phyloP scores from a whole-genome alignment of 2,113 vertebrate species.

The Pelmatolapia mariae region DNA sequence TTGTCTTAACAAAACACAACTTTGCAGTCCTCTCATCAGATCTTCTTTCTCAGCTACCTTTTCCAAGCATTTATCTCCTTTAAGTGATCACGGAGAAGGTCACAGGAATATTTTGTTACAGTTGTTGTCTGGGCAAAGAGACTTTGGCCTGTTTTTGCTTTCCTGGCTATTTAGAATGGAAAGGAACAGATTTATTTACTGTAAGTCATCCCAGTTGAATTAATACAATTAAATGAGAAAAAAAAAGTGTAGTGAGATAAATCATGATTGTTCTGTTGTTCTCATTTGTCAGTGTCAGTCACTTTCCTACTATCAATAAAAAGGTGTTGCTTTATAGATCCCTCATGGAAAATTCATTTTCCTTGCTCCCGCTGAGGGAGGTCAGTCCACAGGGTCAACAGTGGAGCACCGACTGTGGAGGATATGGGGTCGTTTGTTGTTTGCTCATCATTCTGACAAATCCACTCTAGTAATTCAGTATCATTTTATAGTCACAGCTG shows the following conservation, averaged over 20 bases:
- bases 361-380: background rate
- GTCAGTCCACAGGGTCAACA: background rate
- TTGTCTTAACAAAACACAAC: background rate
- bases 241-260: background rate
- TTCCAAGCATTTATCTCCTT: background rate
- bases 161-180: background rate
- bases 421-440: background rate
- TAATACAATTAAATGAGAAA: background rate
- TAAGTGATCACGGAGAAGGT: background rate
- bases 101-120: slow-evolving; percentile 21
- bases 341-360: background rate
- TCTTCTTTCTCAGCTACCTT: background rate
- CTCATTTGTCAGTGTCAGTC: background rate
- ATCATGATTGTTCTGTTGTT: background rate
- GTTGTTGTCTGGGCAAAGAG: background rate
- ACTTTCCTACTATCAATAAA: background rate
- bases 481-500: background rate
- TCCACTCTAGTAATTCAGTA: background rate
- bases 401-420: fast-evolving
- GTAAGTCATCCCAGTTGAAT: background rate
- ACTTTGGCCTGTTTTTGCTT: background rate
- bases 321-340: background rate
- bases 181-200: background rate
- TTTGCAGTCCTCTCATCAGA: background rate
- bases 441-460: background rate